Evolutionary conservation across 1,140 invertebrate species (phyloP).

Genomic region (Ceratosolen fusciceps): DNA sequence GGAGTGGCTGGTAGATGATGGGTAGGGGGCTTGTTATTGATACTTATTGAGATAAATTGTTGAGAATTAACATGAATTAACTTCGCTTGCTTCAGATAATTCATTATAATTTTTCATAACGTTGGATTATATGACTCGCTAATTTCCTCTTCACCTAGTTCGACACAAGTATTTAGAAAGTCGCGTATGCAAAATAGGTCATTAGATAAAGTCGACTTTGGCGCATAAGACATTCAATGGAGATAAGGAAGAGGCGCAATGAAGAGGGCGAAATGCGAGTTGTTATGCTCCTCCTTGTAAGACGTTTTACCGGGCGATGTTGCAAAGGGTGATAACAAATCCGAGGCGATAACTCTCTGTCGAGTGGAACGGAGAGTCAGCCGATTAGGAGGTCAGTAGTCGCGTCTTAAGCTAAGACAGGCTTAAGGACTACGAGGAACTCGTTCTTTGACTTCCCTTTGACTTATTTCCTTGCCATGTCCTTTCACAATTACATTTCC

Average conservation of each 20-base stretch:
- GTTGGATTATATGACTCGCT: neutral
- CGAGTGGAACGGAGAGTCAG: slow-evolving; percentile 19
- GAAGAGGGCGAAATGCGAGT: slow-evolving; percentile 44
- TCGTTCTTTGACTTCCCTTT: no score
- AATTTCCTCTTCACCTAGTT: neutral
- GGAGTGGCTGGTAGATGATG: no score
- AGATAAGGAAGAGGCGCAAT: slow-evolving; percentile 38
- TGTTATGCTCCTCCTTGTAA: slow-evolving; percentile 31
- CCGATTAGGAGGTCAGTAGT: slow-evolving; percentile 44
- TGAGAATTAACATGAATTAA: no score
- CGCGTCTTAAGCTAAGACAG: slow-evolving; percentile 20
- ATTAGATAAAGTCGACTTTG: slow-evolving; percentile 37
- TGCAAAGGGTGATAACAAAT: slow-evolving; percentile 46
- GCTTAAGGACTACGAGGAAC: neutral
- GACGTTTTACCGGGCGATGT: slow-evolving; percentile 18
- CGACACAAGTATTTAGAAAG: neutral
- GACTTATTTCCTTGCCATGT: no score
- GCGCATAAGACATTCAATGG: slow-evolving; percentile 23
- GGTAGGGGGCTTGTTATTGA: no score
- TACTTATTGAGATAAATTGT: no score
- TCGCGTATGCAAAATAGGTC: slow-evolving; percentile 26
- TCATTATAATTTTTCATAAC: neutral
- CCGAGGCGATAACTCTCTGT: slow-evolving; percentile 43
- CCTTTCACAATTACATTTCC: no score
- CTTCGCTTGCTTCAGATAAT: no score